Base-by-base conservation (phyloP, 2,113 vertebrate genomes). In the Channa argus region DNA sequence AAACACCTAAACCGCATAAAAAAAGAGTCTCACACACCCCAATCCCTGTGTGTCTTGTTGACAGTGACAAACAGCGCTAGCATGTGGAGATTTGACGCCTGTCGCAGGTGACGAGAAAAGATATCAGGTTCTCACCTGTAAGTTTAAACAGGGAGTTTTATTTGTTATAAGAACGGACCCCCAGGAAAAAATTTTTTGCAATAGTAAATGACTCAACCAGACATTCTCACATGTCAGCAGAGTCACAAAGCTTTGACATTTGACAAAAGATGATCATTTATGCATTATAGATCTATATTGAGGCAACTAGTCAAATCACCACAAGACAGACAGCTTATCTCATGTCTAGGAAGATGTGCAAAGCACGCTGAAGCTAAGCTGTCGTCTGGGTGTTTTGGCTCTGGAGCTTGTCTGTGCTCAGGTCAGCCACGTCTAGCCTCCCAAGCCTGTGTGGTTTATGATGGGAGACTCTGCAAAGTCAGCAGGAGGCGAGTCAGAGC, bases 241-340 rank as follows among this genome's bases (percentile, higher is more conserved):
- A 80, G 71, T 68, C 9, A 45, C 65, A 55, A 54, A 76, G 67
- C 72, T 62, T 67, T 68, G 70, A 65, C 64, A 49, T 84, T 68
- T 70, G 49, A 76, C 78, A 81, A 82, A 81, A 66, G 59, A 74
- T 78, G 62, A 65, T 85, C 73, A 77, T 88, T 88, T 79, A 70
- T 77, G 78, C 64, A 71, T 87, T 80, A 78, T 76, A 69, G 67
- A 85, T 72, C 54, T 68, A 51, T 72, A 59, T 58, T 11, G 47
- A 60, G 64, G 84, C 69, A 71, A 54, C 79, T 62, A 47, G 79
- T 90, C 80, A 77, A 85, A 88, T 82, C 81, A 89, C 79, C 86
- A 63, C 84, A 69, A 83, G 86, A 71, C 88, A 87, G 87, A 90
- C 83, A 83, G 90, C 88, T 93, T 91, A 92, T 91, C 91, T 86